A percentile compares a stretch with the other conserved stretches of the same genome.
phyloP scores from a whole-genome alignment of 1,140 invertebrate genomes.

The Aculops lycopersici region DNA sequence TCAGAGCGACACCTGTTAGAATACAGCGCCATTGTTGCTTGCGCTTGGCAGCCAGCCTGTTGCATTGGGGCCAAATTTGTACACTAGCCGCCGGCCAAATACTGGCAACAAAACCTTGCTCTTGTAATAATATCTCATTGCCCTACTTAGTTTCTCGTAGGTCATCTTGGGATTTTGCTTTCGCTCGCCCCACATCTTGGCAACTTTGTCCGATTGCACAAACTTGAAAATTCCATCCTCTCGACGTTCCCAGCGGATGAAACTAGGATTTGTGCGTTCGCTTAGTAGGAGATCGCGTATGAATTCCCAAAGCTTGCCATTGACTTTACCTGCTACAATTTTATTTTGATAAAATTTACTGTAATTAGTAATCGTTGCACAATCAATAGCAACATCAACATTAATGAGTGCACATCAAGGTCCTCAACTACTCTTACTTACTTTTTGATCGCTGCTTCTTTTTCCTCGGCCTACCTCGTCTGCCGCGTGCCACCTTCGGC shows the following conservation, averaged over 20 bases:
- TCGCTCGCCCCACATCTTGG: slow-evolving; percentile 45
- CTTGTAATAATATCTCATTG: slow-evolving; percentile 74
- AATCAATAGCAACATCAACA: background rate
- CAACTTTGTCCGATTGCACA: slow-evolving; percentile 56
- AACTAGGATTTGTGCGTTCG: slow-evolving; percentile 34
- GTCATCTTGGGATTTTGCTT: slow-evolving; percentile 69
- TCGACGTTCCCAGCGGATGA: slow-evolving; percentile 59
- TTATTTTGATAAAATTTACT: slow-evolving; percentile 3
- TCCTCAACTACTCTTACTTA: background rate
- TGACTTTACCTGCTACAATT: slow-evolving; percentile 22
- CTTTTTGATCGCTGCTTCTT: background rate
- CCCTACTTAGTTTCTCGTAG: slow-evolving; percentile 65
- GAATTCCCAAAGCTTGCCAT: slow-evolving; percentile 39
- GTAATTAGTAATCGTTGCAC: background rate
- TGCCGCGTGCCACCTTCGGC: background rate
- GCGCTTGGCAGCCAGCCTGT: slow-evolving; percentile 36
- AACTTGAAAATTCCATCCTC: slow-evolving; percentile 54
- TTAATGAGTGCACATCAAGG: too few relatives aligned
- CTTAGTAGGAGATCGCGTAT: slow-evolving; percentile 40
- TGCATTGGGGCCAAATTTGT: slow-evolving; percentile 48
- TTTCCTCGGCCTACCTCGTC: background rate
- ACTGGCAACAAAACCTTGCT: slow-evolving; percentile 43
- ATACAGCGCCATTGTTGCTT: too few relatives aligned
- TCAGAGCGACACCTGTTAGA: too few relatives aligned
- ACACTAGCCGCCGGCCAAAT: slow-evolving; percentile 41